A percentile compares a stretch with the other conserved stretches of the same genome.
phyloP scores from a whole-genome alignment of 1,140 invertebrate species.

The Sitophilus oryzae region DNA sequence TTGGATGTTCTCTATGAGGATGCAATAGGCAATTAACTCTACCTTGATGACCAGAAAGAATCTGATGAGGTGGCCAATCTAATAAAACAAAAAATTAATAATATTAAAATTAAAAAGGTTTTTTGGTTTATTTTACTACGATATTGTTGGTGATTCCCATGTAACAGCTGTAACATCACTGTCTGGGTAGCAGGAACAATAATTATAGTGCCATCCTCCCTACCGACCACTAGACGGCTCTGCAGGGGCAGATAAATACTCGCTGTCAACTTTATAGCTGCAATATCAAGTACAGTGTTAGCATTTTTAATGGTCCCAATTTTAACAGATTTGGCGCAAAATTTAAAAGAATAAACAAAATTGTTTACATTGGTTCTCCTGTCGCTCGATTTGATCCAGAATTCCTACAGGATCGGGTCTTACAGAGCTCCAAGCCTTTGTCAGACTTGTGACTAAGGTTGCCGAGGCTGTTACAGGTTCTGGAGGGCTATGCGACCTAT shows the following conservation, averaged over 20 bases:
- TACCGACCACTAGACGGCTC: constrained; percentile 87
- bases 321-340: neutral
- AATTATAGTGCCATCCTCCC: constrained; percentile 95
- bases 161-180: constrained; percentile 87
- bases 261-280: constrained; percentile 71
- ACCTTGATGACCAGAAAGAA: constrained; percentile 85
- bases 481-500: constrained; percentile 21
- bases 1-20: constrained; percentile 77
- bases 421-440: constrained; percentile 80
- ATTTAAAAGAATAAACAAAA: neutral
- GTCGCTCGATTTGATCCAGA: constrained; percentile 74
- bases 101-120: neutral
- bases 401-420: constrained; percentile 83
- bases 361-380: constrained; percentile 33
- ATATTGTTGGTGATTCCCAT: constrained; percentile 82
- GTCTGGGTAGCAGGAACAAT: constrained; percentile 94
- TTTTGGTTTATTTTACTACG: constrained; percentile 55
- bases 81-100: constrained; percentile 20
- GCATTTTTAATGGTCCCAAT: no score
- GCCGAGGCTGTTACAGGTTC: constrained; percentile 55
- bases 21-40: constrained; percentile 93
- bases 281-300: constrained; percentile 16
- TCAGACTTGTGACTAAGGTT: constrained; percentile 69
- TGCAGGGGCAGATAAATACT: constrained; percentile 91
- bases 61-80: constrained; percentile 88